Conservation (phyloP, 2,797 vertebrate species). For the Loris lydekkerianus region DNA sequence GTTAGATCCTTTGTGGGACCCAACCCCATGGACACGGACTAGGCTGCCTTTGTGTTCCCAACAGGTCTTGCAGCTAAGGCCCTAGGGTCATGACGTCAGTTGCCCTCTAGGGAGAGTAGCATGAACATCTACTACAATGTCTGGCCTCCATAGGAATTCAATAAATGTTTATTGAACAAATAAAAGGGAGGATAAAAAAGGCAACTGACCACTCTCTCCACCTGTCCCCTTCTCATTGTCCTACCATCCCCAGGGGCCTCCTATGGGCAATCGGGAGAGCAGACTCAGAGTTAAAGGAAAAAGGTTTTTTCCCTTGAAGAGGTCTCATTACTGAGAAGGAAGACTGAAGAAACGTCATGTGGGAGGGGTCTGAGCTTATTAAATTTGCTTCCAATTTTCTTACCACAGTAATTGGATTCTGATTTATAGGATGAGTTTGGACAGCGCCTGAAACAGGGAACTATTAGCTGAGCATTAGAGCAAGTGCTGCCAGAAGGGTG, state of each 20-base stretch:
- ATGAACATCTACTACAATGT: background rate
- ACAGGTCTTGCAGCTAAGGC: conserved; percentile 3
- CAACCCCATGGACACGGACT: background rate
- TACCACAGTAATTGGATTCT: conserved; percentile 88
- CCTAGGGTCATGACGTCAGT: background rate
- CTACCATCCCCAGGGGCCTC: background rate
- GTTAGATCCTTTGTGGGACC: background rate
- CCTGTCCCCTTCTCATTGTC: background rate
- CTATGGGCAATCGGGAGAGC: background rate
- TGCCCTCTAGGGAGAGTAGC: background rate
- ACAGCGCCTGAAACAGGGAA: conserved; percentile 65
- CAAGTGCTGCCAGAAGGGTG: background rate
- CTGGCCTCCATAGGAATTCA: background rate
- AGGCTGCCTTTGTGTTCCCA: background rate
- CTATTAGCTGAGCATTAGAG: conserved; percentile 84
- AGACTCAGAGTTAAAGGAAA: conserved; percentile 51
- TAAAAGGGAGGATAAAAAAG: conserved; percentile 39
- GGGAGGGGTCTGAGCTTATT: conserved; percentile 87
- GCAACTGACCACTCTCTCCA: background rate
- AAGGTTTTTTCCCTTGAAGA: conserved; percentile 55
- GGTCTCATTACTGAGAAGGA: conserved; percentile 83
- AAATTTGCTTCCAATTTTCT: conserved; percentile 88
- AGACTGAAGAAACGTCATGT: conserved; percentile 77
- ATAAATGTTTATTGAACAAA: conserved; percentile 1
- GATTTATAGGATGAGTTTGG: conserved; percentile 87